Conservation (phyloP, 2,888 invertebrate genomes). For the Sturmia bella region DNA sequence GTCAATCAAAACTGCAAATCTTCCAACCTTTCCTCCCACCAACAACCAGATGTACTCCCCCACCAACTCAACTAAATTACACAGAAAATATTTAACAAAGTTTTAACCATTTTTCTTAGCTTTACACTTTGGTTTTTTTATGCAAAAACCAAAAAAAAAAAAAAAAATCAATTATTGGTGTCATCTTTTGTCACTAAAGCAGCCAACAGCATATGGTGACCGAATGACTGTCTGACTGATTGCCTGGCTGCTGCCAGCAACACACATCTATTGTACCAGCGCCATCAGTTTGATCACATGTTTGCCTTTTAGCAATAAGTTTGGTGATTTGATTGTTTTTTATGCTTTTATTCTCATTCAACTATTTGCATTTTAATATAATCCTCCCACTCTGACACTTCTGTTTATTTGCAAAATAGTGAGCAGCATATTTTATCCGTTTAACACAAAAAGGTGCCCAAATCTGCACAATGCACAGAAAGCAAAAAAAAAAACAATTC, state of each 20-base stretch:
- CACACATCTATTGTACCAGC: background rate
- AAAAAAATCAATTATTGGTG: constrained; percentile 45
- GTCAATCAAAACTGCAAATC: constrained; percentile 40
- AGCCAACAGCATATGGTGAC: constrained; percentile 35
- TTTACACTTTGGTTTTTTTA: background rate
- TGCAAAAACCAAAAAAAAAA: background rate
- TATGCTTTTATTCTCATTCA: background rate
- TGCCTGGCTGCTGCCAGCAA: background rate
- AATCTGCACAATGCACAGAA: background rate
- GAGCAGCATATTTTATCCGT: constrained; percentile 15
- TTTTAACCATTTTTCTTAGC: background rate
- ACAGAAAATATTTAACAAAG: background rate
- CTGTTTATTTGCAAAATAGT: constrained; percentile 50
- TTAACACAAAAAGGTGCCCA: constrained; percentile 34
- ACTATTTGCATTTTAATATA: constrained; percentile 43
- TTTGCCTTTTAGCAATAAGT: constrained; percentile 2
- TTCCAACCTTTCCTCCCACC: background rate
- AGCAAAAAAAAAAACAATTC: background rate
- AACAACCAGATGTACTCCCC: background rate
- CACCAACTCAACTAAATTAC: background rate
- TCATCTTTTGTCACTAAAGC: constrained; percentile 41
- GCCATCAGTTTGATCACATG: constrained; percentile 13
- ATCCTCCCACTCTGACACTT: constrained; percentile 51
- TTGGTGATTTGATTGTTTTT: background rate
- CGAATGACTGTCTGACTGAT: too few relatives aligned